Conservation (phyloP, 2,888 invertebrate species). For the Choristoneura rosaceana region DNA sequence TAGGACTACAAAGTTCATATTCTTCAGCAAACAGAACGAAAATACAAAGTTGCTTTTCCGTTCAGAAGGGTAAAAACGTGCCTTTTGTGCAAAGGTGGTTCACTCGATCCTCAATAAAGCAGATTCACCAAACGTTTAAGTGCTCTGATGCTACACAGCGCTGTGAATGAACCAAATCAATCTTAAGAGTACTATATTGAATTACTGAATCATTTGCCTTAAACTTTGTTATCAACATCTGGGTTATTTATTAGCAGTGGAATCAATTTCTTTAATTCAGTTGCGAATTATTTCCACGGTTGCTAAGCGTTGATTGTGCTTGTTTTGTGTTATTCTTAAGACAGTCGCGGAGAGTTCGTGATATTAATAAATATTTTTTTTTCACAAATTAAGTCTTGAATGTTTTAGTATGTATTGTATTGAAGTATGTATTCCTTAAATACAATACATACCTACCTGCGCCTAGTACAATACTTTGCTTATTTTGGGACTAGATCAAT, state of each 20-base stretch:
- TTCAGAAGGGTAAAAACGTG: background rate
- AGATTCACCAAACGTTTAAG: background rate
- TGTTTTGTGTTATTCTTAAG: background rate
- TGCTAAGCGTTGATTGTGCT: background rate
- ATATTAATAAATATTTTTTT: background rate
- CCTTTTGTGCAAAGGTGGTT: background rate
- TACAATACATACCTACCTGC: no score
- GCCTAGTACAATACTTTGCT: no score
- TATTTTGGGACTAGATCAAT: no score
- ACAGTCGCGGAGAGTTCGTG: background rate
- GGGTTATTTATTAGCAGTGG: slow-evolving; percentile 32
- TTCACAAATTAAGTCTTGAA: no score
- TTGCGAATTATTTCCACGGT: background rate
- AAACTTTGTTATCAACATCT: slow-evolving; percentile 37
- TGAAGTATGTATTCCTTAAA: no score
- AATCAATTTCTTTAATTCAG: slow-evolving; percentile 19
- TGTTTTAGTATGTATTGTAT: no score
- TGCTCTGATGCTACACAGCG: slow-evolving; percentile 16
- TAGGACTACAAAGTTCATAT: background rate
- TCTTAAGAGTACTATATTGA: slow-evolving; percentile 37
- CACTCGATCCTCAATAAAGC: background rate
- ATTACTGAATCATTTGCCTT: slow-evolving; percentile 36
- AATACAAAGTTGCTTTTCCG: background rate
- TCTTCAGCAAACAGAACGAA: background rate
- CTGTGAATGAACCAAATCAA: slow-evolving; percentile 28